Evolutionary conservation across 2,113 vertebrate species (phyloP).

Genomic region (Sapajus apella): DNA sequence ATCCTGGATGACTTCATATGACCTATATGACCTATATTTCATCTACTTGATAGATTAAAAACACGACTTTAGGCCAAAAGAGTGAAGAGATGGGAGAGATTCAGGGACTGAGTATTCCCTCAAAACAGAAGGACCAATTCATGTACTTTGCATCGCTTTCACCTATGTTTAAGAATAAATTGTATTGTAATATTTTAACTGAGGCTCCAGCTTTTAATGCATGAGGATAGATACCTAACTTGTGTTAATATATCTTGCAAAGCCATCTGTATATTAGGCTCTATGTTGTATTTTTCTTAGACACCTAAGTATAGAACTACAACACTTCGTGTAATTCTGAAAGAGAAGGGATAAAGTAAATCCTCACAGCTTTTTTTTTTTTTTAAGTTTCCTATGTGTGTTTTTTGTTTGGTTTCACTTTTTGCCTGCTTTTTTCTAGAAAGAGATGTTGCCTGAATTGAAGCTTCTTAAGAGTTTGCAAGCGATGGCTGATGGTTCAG

Average conservation of each 20-base stretch:
- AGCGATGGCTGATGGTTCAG: not conserved
- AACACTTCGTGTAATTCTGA: not conserved
- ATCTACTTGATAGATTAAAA: too few relatives aligned
- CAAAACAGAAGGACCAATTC: not conserved
- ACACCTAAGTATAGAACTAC: not conserved
- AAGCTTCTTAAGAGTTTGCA: not conserved
- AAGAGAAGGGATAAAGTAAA: not conserved
- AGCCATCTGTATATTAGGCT: not conserved
- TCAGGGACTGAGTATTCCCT: not conserved
- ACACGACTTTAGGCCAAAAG: not conserved
- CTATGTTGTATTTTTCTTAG: not conserved
- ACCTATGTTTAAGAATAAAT: not conserved
- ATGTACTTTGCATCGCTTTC: not conserved
- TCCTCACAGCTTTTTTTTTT: not conserved
- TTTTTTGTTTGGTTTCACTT: not conserved
- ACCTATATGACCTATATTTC: not conserved
- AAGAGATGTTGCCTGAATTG: not conserved
- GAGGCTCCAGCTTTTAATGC: not conserved
- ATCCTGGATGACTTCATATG: not conserved
- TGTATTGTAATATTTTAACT: not conserved
- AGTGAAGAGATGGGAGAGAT: not conserved
- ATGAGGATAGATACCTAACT: not conserved
- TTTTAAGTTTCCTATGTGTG: not conserved
- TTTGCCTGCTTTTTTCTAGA: not conserved
- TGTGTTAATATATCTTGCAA: not conserved